These are phyloP conservation scores for Asbolus verrucosus DNA, from an alignment of 1,140 invertebrate species.

Conservation along the genomic window DNA sequence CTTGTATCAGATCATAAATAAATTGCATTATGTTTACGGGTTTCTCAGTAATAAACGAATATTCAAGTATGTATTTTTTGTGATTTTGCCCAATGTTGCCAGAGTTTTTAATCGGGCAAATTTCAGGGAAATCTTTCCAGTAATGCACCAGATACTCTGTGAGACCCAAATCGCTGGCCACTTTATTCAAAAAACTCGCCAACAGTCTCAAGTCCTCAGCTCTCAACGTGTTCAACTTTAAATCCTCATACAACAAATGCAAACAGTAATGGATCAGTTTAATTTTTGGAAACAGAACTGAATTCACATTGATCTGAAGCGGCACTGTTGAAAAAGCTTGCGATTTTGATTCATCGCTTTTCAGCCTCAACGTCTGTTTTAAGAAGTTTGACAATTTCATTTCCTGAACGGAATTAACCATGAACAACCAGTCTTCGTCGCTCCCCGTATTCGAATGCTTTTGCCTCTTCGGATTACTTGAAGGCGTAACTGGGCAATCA, in stretches of 20 bases:
- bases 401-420: constrained; percentile 72
- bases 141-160: constrained; percentile 83
- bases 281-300: constrained; percentile 80
- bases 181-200: constrained; percentile 80
- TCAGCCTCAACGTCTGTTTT: neutral
- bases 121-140: constrained; percentile 84
- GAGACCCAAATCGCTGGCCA: constrained; percentile 82
- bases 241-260: constrained; percentile 92
- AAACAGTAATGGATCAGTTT: constrained; percentile 82
- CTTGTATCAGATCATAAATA: constrained; percentile 74
- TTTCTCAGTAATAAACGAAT: constrained; percentile 71
- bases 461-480: constrained; percentile 56
- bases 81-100: constrained; percentile 67
- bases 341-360: neutral
- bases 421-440: constrained; percentile 83
- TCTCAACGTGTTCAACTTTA: constrained; percentile 83
- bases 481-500: constrained; percentile 54
- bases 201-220: constrained; percentile 77
- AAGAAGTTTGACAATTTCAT: neutral
- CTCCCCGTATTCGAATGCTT: constrained; percentile 68
- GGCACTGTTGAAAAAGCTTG: neutral
- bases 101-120: constrained; percentile 67
- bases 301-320: constrained; percentile 62
- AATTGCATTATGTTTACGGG: constrained; percentile 80
- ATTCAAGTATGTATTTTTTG: constrained; percentile 72